These are phyloP conservation scores for Brachystomella parvula DNA, from an alignment of 1,140 invertebrate genomes.

Conservation along the genomic window DNA sequence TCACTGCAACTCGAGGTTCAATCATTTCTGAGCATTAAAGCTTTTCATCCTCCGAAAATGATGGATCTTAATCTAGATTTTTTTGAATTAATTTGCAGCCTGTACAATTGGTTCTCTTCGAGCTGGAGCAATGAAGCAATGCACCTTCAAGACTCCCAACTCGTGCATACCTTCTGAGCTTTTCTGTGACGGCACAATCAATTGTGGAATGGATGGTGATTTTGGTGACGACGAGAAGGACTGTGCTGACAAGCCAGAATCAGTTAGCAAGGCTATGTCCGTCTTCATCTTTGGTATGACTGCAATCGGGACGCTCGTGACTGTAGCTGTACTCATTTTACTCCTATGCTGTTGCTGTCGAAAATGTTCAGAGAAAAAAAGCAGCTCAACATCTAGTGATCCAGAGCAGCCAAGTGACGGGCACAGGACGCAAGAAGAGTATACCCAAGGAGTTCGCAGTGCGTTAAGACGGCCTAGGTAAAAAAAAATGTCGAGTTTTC, in stretches of 20 bases:
- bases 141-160: not conserved
- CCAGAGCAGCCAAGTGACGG: not conserved
- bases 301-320: constrained; percentile 27
- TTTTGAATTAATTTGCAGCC: not conserved
- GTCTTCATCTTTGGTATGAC: constrained; percentile 35
- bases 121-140: not conserved
- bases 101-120: not conserved
- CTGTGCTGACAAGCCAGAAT: constrained; percentile 1
- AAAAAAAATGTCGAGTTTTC: not conserved
- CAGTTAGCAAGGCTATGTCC: constrained; percentile 20
- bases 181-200: constrained; percentile 31
- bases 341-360: constrained; percentile 31
- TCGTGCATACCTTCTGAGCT: not conserved
- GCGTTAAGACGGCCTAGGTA: not conserved
- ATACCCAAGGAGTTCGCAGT: constrained; percentile 19
- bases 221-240: constrained; percentile 31
- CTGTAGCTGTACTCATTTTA: constrained; percentile 28
- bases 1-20: constrained; percentile 26
- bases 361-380: constrained; percentile 17
- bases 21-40: not conserved
- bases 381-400: not conserved
- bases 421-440: constrained; percentile 13
- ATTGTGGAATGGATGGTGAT: constrained; percentile 33
- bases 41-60: not conserved
- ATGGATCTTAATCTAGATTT: not conserved